Evolutionary conservation across 1,140 invertebrate genomes (phyloP), one percentile per base, ranked within the genome.

Genomic region (Heliconius melpomene): DNA sequence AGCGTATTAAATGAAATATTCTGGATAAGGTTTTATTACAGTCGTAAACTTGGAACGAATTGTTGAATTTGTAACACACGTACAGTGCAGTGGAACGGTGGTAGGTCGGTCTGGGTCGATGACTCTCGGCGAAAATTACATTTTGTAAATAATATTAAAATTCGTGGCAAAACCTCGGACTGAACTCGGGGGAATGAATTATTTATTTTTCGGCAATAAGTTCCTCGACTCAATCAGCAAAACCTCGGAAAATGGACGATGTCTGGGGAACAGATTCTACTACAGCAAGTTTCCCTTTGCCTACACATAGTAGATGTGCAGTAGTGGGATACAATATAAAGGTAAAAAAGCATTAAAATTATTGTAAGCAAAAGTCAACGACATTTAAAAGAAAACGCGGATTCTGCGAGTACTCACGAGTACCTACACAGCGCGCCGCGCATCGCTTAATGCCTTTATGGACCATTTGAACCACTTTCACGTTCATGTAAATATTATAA

Each of bases 21-120:
- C 77, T 72, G 74, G 83, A 84, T 84, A 83, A 84, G 81, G 78
- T 72, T 83, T 84, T 81, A 84, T 73, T 82, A 78, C 78, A 54
- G 72, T 78, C 82, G 77, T 83, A 81, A 85, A 81, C 50, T 72
- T 75, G 72, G 76, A 75, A 78, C 75, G 77, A 79, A 79, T 84
- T 80, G 76, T 71, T 79, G 74, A 72, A 77, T 84, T 81, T 81
- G 81, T 79, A 72, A 66, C 76, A 71, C 70, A 70, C 57, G 60
- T 70, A 50, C 46, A 20, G 20, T 72, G 23, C 29, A 54, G 23
- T 57, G 60, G 11, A 66, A 13, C n/a, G n/a, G n/a, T n/a, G 52
- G 52, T 26, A 60, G 40, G 40, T 13, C 16, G 13, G 40, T 40
- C 9, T 40, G 9, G 11, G n/a, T n/a, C 3, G 38, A 11, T 40